These are phyloP conservation scores for Dendrocincla tyrannina DNA, from an alignment of 2,797 vertebrate species.

Conservation along the genomic window DNA sequence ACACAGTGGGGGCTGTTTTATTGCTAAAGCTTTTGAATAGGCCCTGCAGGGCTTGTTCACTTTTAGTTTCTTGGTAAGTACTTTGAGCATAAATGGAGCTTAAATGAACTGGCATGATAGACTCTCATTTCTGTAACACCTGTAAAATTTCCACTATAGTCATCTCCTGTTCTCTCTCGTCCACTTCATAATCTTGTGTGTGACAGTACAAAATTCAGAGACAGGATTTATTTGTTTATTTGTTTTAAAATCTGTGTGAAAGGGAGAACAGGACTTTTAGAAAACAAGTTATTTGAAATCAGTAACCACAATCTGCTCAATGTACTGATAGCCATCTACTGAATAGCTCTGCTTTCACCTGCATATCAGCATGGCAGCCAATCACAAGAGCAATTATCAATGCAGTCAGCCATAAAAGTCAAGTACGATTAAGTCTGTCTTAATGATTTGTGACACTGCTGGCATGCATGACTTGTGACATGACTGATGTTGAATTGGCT, in stretches of 20 bases:
- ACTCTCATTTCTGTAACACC: conserved; percentile 24
- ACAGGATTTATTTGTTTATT: not conserved
- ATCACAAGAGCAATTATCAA: not conserved
- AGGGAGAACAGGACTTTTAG: not conserved
- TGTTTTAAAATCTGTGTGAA: not conserved
- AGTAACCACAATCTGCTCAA: not conserved
- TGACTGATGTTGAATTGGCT: not conserved
- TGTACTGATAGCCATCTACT: not conserved
- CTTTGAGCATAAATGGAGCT: conserved; percentile 20
- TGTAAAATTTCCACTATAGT: not conserved
- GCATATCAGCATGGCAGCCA: not conserved
- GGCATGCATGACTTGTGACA: not conserved
- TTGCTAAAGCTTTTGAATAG: conserved; percentile 16
- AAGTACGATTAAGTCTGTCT: not conserved
- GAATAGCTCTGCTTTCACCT: not conserved
- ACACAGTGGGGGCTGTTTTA: conserved; percentile 11
- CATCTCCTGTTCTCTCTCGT: not conserved
- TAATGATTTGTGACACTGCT: not conserved
- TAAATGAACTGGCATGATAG: conserved; percentile 18
- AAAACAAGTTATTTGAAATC: not conserved
- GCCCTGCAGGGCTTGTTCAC: conserved; percentile 11
- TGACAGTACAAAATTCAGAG: not conserved
- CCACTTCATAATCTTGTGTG: not conserved
- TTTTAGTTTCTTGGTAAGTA: conserved; percentile 44
- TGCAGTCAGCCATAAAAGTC: not conserved